Percentiles rank a stretch among this genome's conserved stretches.
Conservation (phyloP, 2,888 invertebrate genomes). For the Taenaris catops region DNA sequence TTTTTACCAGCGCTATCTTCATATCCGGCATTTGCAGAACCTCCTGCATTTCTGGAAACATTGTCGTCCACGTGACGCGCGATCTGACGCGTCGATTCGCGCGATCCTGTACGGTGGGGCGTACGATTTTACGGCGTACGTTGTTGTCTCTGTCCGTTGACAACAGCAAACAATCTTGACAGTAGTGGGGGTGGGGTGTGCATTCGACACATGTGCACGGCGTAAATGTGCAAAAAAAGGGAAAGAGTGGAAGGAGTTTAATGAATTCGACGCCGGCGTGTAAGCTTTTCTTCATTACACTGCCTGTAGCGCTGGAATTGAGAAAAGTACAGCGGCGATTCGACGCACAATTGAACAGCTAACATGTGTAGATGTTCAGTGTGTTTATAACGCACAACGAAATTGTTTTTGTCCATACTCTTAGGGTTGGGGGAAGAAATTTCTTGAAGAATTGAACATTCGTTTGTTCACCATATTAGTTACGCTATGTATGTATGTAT, state of each 20-base stretch:
- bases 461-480: too few species aligned
- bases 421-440: too few species aligned
- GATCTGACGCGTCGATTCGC: conserved; percentile 16
- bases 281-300: conserved; percentile 10
- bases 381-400: too few species aligned
- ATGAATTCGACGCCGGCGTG: conserved; percentile 22
- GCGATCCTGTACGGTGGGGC: conserved; percentile 4
- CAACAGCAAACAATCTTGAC: conserved; percentile 33
- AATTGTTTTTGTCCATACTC: too few species aligned
- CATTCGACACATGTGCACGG: conserved; percentile 23
- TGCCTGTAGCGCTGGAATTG: too few species aligned
- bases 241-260: conserved; percentile 22
- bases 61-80: conserved; percentile 12
- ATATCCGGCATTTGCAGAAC: conserved; percentile 51
- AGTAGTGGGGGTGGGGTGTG: conserved; percentile 27
- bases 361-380: too few species aligned
- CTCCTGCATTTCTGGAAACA: conserved; percentile 17
- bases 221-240: conserved; percentile 25
- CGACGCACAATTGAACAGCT: too few species aligned
- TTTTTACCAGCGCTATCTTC: conserved; percentile 68
- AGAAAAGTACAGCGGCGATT: too few species aligned
- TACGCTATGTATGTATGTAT: too few species aligned
- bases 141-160: conserved; percentile 26
- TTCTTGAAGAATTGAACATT: too few species aligned
- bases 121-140: conserved; percentile 2